These are phyloP conservation scores for Leptinotarsa tumamoca DNA, from an alignment of 2,888 invertebrate species.

Conservation along the genomic window DNA sequence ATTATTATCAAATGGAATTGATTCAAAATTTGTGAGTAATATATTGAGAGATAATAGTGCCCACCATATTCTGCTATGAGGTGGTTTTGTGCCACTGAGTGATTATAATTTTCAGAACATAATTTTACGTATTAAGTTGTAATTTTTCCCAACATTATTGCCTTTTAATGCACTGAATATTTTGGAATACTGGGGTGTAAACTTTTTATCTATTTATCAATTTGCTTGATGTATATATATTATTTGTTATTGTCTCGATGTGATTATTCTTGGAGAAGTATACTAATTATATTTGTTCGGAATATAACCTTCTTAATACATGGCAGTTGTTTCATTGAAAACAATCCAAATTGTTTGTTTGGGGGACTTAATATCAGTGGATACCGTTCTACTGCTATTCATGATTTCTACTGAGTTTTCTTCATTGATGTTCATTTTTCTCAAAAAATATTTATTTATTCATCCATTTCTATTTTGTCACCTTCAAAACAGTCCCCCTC, in stretches of 20 bases:
- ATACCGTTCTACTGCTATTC: no score
- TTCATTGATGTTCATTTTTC: no score
- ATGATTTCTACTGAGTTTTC: no score
- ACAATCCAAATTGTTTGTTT: no score
- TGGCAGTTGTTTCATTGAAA: background rate
- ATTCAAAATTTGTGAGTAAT: background rate
- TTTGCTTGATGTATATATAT: constrained; percentile 33
- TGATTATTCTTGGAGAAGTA: constrained; percentile 26
- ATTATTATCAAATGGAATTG: no score
- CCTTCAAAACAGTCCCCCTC: no score
- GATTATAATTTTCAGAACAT: background rate
- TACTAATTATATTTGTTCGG: constrained; percentile 32
- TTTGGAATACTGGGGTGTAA: constrained; percentile 8
- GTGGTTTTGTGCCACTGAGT: background rate
- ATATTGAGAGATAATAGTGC: background rate
- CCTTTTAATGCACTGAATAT: constrained; percentile 3
- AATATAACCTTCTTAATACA: constrained; percentile 36
- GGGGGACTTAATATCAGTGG: no score
- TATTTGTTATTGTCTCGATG: constrained; percentile 34
- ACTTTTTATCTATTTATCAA: constrained; percentile 6
- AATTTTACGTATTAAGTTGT: constrained; percentile 1
- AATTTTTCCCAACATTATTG: background rate
- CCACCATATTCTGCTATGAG: background rate
- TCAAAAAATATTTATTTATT: no score
- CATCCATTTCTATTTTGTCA: no score